These are phyloP conservation scores for Trichoplax adhaerens DNA, from an alignment of 37 sponge, comb jelly and placozoan genomes.

Conservation along the genomic window DNA sequence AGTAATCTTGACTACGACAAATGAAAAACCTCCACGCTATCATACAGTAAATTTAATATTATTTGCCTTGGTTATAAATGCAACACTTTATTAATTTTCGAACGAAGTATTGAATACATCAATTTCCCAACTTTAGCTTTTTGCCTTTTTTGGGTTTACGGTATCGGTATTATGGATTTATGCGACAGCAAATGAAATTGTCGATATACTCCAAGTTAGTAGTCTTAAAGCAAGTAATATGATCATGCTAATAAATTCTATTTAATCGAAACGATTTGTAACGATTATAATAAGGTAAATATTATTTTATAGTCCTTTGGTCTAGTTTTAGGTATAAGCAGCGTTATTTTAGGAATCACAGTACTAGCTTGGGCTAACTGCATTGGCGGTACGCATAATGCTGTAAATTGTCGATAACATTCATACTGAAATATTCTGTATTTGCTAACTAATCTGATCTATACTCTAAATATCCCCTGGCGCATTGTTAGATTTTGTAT, in stretches of 20 bases:
- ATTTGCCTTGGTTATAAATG: slow-evolving; percentile 4
- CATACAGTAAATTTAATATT: slow-evolving; percentile 39
- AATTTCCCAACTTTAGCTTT: slow-evolving; percentile 33
- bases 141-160: slow-evolving; percentile 75
- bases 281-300: not conserved
- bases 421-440: too few relatives aligned
- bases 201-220: slow-evolving; percentile 63
- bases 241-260: not conserved
- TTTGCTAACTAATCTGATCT: too few relatives aligned
- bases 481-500: slow-evolving; percentile 54
- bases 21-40: slow-evolving; percentile 48
- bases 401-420: too few relatives aligned
- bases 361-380: slow-evolving; percentile 99
- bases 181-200: slow-evolving; percentile 84
- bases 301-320: slow-evolving; percentile 53
- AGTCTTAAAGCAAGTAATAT: not conserved
- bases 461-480: too few relatives aligned
- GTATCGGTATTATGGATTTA: slow-evolving; percentile 91
- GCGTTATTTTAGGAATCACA: slow-evolving; percentile 85
- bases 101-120: not conserved
- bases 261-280: too few relatives aligned
- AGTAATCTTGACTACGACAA: slow-evolving; percentile 46
- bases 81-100: not conserved
- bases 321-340: slow-evolving; percentile 51
- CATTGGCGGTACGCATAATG: slow-evolving; percentile 53